Conservation (phyloP, 1,140 invertebrate genomes). For the Pseudomyrmex gracilis region DNA sequence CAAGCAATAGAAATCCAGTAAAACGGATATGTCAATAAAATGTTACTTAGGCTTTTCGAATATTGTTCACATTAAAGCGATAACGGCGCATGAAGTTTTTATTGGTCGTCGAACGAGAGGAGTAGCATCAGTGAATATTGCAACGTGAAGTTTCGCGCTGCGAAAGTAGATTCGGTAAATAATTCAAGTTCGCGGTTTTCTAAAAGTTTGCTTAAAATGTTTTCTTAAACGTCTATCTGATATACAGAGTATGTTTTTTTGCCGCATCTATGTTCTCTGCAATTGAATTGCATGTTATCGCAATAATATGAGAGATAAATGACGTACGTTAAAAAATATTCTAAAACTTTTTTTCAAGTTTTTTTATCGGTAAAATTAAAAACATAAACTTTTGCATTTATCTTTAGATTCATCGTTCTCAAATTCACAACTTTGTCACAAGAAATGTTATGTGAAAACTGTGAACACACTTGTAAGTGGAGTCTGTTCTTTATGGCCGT, state of each 20-base stretch:
- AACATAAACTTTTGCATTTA: background rate
- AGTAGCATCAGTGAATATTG: constrained; percentile 44
- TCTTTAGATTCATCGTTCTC: constrained; percentile 7
- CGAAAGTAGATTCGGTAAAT: constrained; percentile 47
- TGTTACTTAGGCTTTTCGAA: background rate
- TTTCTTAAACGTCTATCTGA: constrained; percentile 14
- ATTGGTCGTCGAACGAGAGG: constrained; percentile 25
- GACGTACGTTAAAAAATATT: background rate
- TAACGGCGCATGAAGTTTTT: constrained; percentile 36
- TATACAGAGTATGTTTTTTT: constrained; percentile 14
- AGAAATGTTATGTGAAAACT: constrained; percentile 33
- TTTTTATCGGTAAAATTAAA: background rate
- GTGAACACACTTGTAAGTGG: constrained; percentile 14
- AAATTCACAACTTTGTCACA: constrained; percentile 4
- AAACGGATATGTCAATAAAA: constrained; percentile 27
- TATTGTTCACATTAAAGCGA: constrained; percentile 44
- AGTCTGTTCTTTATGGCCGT: constrained; percentile 53
- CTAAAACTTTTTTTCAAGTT: background rate
- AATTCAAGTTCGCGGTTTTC: constrained; percentile 36
- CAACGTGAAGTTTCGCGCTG: constrained; percentile 33
- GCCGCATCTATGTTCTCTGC: constrained; percentile 5
- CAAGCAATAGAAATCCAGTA: background rate
- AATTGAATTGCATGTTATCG: background rate
- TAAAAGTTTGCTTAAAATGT: constrained; percentile 29
- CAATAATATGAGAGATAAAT: background rate